Evolutionary conservation across 1,140 invertebrate species (phyloP), one percentile per base, ranked within the genome.

Genomic region (Polypedilum vanderplanki): DNA sequence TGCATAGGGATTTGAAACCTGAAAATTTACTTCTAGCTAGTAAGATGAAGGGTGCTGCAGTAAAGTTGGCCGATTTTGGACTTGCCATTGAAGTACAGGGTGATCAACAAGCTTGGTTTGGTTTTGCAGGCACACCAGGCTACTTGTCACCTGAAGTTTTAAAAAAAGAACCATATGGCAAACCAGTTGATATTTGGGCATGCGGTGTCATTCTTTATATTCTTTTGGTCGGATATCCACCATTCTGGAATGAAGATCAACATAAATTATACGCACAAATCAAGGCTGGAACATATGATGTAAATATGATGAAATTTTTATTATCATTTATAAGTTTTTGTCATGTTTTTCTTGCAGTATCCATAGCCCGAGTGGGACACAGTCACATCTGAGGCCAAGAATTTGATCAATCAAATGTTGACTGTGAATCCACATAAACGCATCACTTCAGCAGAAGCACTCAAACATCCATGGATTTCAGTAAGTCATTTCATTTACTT

Each of bases 161-260:
- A 77, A 98, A 99, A 86, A 99, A 99, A 86, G 98, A 99, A 84
- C 97, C 98, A 0, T 99, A 99, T 85, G 98, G 98, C 75, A 99
- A 99, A 85, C 97, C 98, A 74, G 98, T 99, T 77, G 98, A 99
- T 87, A 99, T 99, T 80, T 99, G 98, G 98, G 98, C 98, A 41
- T 99, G 98, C 85, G 98, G 81, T 80, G 98, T 99, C 67, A 99
- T 99, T 81, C 88, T 99, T 76, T 99, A 99, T 84, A 99, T 99
- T 84, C 88, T 99, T 79, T 88, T 99, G 77, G 98, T 99, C 78
- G 98, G 98, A 78, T 99, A 99, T 85, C 98, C 98, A 24, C 98
- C 98, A 70, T 99, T 99, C 85, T 99, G 98, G 98, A 98, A 99
- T 88, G 98, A 99, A 87, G 98, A 99, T 85, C 98, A 99, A 83